Percentiles rank a stretch among this genome's conserved stretches.
Evolutionary conservation across 2,797 vertebrate genomes (phyloP).

Genomic region (Sylvia borin): DNA sequence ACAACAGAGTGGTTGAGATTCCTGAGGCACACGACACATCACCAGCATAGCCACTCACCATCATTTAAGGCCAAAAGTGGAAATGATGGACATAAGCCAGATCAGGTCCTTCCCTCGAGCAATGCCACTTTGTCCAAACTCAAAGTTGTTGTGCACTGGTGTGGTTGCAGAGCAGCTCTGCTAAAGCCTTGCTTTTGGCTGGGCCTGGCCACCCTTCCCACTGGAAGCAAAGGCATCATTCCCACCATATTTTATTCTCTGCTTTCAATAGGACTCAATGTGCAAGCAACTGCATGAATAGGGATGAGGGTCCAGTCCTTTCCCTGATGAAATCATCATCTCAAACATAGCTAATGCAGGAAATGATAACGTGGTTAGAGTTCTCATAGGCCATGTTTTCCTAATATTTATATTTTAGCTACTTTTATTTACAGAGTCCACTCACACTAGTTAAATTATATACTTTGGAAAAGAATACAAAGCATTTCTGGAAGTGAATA

Average conservation of each 20-base stretch:
- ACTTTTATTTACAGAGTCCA: slow-evolving; percentile 26
- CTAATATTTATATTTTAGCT: slow-evolving; percentile 45
- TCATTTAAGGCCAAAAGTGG: background rate
- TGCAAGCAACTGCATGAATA: background rate
- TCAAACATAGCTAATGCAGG: slow-evolving; percentile 20
- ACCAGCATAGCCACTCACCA: background rate
- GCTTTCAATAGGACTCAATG: background rate
- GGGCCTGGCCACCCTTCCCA: background rate
- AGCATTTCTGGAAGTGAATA: background rate
- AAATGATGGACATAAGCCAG: background rate
- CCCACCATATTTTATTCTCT: background rate
- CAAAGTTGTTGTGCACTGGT: background rate
- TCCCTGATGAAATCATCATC: slow-evolving; percentile 1
- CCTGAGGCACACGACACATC: fast-evolving
- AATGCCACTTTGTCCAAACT: background rate
- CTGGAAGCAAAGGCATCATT: background rate
- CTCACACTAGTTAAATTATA: background rate
- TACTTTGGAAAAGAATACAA: background rate
- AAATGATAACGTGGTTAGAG: slow-evolving; percentile 1
- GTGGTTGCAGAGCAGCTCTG: background rate
- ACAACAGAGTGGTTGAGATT: background rate
- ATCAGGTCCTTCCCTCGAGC: fast-evolving
- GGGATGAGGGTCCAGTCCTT: background rate
- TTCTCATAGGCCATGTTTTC: slow-evolving; percentile 9
- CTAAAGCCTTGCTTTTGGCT: background rate